Evolutionary conservation across 2,113 vertebrate genomes (phyloP).

Genomic region (Spheniscus mendiculus): DNA sequence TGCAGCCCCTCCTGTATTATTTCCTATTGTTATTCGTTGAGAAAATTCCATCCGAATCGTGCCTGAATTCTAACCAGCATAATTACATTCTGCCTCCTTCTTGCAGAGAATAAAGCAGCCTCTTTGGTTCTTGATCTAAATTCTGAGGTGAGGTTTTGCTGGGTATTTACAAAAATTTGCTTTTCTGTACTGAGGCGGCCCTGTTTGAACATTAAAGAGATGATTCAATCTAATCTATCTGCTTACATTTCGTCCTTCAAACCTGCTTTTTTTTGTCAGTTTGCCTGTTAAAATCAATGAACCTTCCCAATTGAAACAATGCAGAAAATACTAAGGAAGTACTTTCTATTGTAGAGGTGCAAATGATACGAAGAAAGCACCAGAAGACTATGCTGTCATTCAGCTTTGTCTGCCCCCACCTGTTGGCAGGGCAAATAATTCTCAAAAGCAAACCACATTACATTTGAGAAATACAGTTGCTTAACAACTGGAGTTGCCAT

Average conservation of each 20-base stretch:
- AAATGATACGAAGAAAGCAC: neutral
- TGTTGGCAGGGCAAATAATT: neutral
- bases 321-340: neutral
- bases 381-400: neutral
- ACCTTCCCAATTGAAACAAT: neutral
- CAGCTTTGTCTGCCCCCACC: neutral
- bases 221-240: neutral
- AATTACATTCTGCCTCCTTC: neutral
- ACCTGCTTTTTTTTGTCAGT: neutral
- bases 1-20: neutral
- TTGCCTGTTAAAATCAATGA: neutral
- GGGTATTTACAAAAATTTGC: neutral
- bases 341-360: neutral
- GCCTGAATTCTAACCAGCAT: neutral
- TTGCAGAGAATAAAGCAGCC: neutral
- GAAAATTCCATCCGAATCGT: neutral
- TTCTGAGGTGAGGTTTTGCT: neutral
- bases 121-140: neutral
- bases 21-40: neutral
- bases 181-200: neutral
- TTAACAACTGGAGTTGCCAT: neutral
- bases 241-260: neutral
- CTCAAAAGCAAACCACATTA: neutral
- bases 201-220: neutral
- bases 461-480: neutral